Percentiles rank a stretch among this genome's conserved stretches.
phyloP scores from a whole-genome alignment of 1,140 invertebrate species.

The Drusus annulatus region DNA sequence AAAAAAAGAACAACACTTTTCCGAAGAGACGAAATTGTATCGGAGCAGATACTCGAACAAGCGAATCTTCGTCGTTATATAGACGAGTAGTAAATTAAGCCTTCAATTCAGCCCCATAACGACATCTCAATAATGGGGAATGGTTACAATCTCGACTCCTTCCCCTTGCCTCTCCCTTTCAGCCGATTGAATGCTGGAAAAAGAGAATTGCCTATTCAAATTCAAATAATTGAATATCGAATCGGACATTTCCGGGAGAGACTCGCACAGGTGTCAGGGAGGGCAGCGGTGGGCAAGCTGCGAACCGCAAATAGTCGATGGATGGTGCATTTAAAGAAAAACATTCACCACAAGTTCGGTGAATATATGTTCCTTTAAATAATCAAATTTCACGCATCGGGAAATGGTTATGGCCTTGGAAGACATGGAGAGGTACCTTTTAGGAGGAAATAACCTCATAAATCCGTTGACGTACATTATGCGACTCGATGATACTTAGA shows the following conservation, averaged over 20 bases:
- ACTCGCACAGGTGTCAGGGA: conserved; percentile 43
- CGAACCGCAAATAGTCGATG: too few relatives aligned
- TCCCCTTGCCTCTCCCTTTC: neutral
- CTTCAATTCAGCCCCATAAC: conserved; percentile 14
- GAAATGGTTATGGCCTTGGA: too few relatives aligned
- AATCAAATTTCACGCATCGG: too few relatives aligned
- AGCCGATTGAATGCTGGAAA: conserved; percentile 8
- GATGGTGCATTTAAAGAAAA: too few relatives aligned
- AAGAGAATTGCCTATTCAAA: conserved; percentile 42
- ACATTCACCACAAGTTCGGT: too few relatives aligned
- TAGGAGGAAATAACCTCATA: too few relatives aligned
- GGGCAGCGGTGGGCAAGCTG: too few relatives aligned
- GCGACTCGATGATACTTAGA: too few relatives aligned
- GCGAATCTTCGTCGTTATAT: neutral
- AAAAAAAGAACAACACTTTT: conserved; percentile 12
- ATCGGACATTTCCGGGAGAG: conserved; percentile 43
- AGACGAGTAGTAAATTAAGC: conserved; percentile 32
- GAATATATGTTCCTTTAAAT: too few relatives aligned
- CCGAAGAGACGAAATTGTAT: neutral
- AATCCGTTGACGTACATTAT: too few relatives aligned
- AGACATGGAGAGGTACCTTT: too few relatives aligned
- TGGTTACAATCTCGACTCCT: conserved; percentile 15
- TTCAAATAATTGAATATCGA: conserved; percentile 52
- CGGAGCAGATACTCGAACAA: neutral
- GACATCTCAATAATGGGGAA: conserved; percentile 26